Evolutionary conservation across 2,888 invertebrate genomes (phyloP).

Genomic region (Nephrotoma appendiculata): DNA sequence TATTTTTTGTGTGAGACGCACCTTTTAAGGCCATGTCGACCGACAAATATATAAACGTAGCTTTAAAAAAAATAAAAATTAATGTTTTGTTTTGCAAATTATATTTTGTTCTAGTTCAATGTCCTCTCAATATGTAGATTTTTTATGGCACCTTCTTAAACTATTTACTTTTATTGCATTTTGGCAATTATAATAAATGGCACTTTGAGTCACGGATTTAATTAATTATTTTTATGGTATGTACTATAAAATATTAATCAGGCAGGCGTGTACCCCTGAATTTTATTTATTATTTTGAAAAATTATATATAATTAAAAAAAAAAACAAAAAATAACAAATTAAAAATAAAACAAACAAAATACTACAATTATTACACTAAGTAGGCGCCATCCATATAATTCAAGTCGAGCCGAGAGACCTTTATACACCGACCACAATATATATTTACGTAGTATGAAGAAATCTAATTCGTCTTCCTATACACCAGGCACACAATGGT

Average conservation of each 20-base stretch:
- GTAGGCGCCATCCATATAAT: neutral
- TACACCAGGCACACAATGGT: neutral
- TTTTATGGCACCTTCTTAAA: neutral
- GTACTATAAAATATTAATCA: neutral
- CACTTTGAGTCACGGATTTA: neutral
- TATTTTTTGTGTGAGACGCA: neutral
- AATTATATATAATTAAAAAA: neutral
- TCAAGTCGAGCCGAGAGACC: neutral
- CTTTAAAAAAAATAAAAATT: neutral
- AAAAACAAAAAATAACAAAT: neutral
- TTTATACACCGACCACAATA: neutral
- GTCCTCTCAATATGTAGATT: neutral
- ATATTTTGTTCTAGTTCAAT: neutral
- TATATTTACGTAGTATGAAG: neutral
- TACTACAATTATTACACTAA: neutral
- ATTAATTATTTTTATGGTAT: neutral
- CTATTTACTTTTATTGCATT: neutral
- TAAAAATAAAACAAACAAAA: neutral
- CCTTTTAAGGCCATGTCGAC: constrained; percentile 2
- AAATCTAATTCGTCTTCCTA: neutral
- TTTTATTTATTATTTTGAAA: neutral
- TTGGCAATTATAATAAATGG: neutral
- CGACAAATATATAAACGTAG: neutral
- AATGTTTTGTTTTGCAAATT: neutral
- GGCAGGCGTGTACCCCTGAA: neutral